These are phyloP conservation scores for Neuroterus valhalla DNA, from an alignment of 1,140 invertebrate species.

Conservation along the genomic window DNA sequence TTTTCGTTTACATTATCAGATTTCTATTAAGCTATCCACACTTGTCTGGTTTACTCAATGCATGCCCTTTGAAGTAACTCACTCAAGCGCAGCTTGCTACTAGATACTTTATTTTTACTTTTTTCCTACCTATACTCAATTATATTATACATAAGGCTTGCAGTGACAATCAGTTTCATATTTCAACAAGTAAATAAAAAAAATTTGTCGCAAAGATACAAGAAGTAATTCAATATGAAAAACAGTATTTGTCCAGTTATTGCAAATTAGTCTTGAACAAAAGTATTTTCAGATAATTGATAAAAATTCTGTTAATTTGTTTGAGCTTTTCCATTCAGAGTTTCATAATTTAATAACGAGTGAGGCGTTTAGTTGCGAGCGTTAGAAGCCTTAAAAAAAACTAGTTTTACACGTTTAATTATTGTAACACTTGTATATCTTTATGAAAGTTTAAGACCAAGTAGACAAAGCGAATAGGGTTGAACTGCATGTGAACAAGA, in stretches of 20 bases:
- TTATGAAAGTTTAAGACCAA: constrained; percentile 26
- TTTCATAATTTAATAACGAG: constrained; percentile 1
- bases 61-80: constrained; percentile 66
- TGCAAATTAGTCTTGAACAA: no score
- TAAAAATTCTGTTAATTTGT: not conserved
- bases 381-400: constrained; percentile 16
- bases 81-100: constrained; percentile 56
- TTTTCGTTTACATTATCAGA: constrained; percentile 41
- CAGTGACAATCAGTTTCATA: constrained; percentile 12
- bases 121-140: constrained; percentile 28
- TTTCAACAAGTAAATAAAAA: not conserved
- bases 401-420: constrained; percentile 2
- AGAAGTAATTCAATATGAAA: no score
- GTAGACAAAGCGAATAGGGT: not conserved
- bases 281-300: no score
- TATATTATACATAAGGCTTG: constrained; percentile 1
- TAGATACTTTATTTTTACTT: constrained; percentile 69
- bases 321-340: not conserved
- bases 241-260: no score
- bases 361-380: constrained; percentile 15
- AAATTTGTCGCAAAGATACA: no score
- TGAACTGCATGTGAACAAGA: constrained; percentile 18
- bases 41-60: constrained; percentile 55
- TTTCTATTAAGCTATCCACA: constrained; percentile 42
- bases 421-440: not conserved